Evolutionary conservation across 2,888 invertebrate species (phyloP).

Genomic region (Noctua janthe): DNA sequence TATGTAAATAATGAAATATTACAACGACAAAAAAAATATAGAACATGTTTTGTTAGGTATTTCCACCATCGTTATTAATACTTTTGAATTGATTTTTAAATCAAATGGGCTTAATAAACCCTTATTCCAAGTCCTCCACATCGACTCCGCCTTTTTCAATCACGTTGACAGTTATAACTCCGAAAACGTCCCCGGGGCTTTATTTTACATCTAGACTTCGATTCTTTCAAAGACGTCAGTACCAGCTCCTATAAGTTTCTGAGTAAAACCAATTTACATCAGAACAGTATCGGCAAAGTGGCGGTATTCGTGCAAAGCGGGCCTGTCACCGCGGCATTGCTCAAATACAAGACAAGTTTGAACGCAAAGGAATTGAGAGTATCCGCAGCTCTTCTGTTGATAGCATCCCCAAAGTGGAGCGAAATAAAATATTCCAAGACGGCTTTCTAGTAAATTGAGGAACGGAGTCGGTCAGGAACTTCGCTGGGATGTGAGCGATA

Average conservation of each 20-base stretch:
- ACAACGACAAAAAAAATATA: neutral
- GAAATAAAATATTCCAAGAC: constrained; percentile 66
- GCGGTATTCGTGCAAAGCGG: constrained; percentile 9
- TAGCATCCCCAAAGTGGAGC: constrained; percentile 59
- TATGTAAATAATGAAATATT: neutral
- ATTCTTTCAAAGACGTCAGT: neutral
- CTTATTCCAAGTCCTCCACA: neutral
- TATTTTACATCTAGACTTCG: constrained; percentile 1
- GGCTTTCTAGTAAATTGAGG: constrained; percentile 68
- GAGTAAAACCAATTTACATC: constrained; percentile 39
- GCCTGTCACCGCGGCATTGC: constrained; percentile 46
- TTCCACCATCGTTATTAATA: neutral
- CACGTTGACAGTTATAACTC: neutral
- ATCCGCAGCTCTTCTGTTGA: constrained; percentile 55
- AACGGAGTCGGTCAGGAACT: constrained; percentile 44
- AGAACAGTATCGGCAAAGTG: constrained; percentile 44
- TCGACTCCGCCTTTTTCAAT: neutral
- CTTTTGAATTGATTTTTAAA: neutral
- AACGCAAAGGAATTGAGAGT: constrained; percentile 57
- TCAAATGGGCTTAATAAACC: neutral
- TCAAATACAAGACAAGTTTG: constrained; percentile 48
- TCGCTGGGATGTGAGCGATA: constrained; percentile 21
- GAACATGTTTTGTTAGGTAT: neutral
- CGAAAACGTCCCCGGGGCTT: neutral
- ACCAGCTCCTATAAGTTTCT: neutral